Base-by-base conservation (phyloP, 1,140 invertebrate genomes). In the Metopolophium dirhodum region DNA sequence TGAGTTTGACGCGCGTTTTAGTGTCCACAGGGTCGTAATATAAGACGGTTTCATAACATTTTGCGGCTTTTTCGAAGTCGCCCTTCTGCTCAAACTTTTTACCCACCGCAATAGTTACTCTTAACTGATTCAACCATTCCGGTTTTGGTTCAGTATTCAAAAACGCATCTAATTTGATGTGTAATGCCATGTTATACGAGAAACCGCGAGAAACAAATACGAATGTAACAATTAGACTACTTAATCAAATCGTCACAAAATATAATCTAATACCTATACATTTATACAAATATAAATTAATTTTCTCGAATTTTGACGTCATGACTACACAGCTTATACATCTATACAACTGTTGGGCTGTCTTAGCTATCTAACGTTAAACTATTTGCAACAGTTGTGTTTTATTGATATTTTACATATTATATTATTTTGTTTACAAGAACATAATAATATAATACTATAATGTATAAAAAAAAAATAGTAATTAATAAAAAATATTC, bases 81-180 rank as follows among this genome's bases (percentile, higher is more conserved):
- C 45, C 47, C 41, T 51, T 82, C 77, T 51, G 77, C 11, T 77
- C 37, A 49, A 30, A 91, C n/a, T n/a, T 41, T 30, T 77, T 91
- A 2, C 41, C 77, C 1, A 85, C 23, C n/a, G 91, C 45, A 49
- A 91, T 91, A 14, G 61, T 91, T 3, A 68, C 90, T n/a, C 30
- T 91, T 22, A 91, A 41, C 61, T 91, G 90, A 47, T 91, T 91
- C 18, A 68, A 35, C 61, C 90, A 91, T 91, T 91, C 41, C 22
- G 57, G 54, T 49, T 82, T 41, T 47, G 90, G 91, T 37, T 35
- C 49, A 7, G 26, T 92, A 41, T 30, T 82, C 7, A n/a, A n/a
- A 51, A 92, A 92, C 22, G 26, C 45, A 23, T 83, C 45, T 85
- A 92, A 87, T 14, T 87, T 83, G 20, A 45, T 30, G 45, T 61